A percentile compares a stretch with the other conserved stretches of the same genome.
These are phyloP conservation scores for Cladopsammia gracilis DNA, from an alignment of 64 coral and sea anemone species.

Conservation along the genomic window DNA sequence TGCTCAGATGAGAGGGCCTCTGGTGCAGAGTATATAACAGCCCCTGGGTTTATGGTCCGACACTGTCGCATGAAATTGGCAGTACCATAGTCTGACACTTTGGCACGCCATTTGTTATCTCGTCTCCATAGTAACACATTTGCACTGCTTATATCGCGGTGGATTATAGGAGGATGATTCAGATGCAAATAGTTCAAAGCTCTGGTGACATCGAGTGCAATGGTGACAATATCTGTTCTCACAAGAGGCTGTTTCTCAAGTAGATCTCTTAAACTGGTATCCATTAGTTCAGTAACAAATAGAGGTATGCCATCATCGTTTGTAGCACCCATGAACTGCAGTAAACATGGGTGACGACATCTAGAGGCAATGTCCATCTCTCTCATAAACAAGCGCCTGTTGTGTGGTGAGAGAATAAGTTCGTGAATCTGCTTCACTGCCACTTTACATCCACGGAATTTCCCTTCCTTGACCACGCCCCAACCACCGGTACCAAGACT, in stretches of 20 bases:
- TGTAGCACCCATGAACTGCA: constrained; percentile 97
- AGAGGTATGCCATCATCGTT: constrained; percentile 87
- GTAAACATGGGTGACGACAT: constrained; percentile 88
- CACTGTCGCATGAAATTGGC: constrained; percentile 95
- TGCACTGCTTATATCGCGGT: constrained; percentile 95
- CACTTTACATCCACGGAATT: constrained; percentile 86
- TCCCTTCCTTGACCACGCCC: constrained; percentile 84
- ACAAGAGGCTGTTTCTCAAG: constrained; percentile 59
- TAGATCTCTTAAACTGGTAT: constrained; percentile 73
- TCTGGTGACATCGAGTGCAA: constrained; percentile 79
- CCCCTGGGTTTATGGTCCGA: constrained; percentile 78
- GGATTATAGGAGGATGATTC: constrained; percentile 92
- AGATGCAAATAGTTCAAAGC: constrained; percentile 92
- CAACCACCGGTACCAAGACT: constrained; percentile 79
- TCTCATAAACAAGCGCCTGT: constrained; percentile 87
- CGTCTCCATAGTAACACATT: constrained; percentile 95
- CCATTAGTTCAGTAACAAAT: constrained; percentile 90
- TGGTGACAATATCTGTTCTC: constrained; percentile 55
- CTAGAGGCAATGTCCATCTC: constrained; percentile 94
- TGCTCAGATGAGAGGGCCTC: constrained; percentile 83
- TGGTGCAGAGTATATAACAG: constrained; percentile 88
- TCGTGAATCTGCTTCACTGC: constrained; percentile 95
- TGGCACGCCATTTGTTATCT: constrained; percentile 82
- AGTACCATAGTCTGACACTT: constrained; percentile 95
- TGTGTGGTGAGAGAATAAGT: constrained; percentile 92